phyloP scores from a whole-genome alignment of 2,113 vertebrate species.

The cattle (Bos taurus) region DNA sequence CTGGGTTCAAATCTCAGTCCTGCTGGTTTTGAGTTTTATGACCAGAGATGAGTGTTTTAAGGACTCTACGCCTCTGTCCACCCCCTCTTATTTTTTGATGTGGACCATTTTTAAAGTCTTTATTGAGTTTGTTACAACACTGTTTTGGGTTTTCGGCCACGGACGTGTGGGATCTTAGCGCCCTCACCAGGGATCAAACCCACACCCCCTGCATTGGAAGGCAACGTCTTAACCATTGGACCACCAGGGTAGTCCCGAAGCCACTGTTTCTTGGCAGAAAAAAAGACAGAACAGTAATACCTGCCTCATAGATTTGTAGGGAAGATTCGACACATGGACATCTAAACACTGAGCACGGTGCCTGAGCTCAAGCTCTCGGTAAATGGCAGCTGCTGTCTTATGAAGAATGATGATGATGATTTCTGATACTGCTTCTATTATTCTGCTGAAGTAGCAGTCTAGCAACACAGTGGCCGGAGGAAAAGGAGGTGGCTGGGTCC shows the following conservation, averaged over 20 bases:
- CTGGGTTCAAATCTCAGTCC: background rate
- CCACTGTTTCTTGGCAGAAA: background rate
- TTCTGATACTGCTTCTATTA: background rate
- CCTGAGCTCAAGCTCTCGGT: no score
- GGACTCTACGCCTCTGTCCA: background rate
- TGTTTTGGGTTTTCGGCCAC: background rate
- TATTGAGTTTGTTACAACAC: background rate
- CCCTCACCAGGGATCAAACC: background rate
- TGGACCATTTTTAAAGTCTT: background rate
- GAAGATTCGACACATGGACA: background rate
- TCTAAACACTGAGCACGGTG: background rate
- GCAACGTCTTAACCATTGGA: background rate
- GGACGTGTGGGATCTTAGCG: accelerated
- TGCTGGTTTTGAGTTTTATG: background rate
- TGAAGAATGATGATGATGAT: background rate
- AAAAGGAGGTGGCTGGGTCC: no score
- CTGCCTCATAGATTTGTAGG: background rate
- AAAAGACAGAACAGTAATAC: background rate
- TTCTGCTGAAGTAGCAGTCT: background rate
- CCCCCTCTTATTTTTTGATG: background rate
- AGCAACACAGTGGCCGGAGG: background rate
- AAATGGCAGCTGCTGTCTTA: background rate
- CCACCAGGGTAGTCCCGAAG: background rate
- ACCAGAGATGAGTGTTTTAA: background rate
- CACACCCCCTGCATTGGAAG: background rate